Evolutionary conservation across 2,888 invertebrate species (phyloP), one percentile per base, ranked within the genome.

Genomic region (Thyatira batis): DNA sequence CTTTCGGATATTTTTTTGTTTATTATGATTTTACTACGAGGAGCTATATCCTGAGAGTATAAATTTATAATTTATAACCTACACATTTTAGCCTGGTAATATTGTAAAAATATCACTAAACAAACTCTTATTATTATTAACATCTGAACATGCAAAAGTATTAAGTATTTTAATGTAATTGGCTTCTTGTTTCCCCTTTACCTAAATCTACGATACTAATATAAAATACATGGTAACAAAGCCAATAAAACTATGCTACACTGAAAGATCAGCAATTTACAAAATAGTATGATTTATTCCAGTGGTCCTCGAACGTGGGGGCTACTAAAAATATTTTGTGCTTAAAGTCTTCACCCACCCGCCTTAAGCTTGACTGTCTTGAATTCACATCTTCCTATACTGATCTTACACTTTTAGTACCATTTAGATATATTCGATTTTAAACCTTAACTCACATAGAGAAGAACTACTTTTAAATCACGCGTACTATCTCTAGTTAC

Each of bases 361-460:
- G 74, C 78, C 82, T 82, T 74, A 78, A 80, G 80, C 84, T 85
- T 78, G 70, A 77, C 72, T 80, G 82, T 80, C 80, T 84, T 80
- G 83, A 82, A 85, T 85, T 85, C 84, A 84, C 78, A 78, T 85
- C 84, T 77, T 84, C 72, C 73, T 80, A 80, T 78, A 66, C 70
- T 78, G 76, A 76, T 78, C 76, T 78, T 70, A 68, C 64, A 67
- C 64, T 68, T 72, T 71, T 53, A 55, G 60, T 63, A 67, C 63
- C 67, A 73, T 71, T 65, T 62, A 62, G 59, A 65, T 67, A 74
- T 54, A 52, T 20, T 3, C 67, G 44, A 84, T 66, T 79, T 67
- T 65, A 55, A 67, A 70, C 80, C 74, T 71, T 86, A 80, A 64
- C 33, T 17, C 23, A 13, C 49, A 17, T 9, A 54, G 58, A 60